Evolutionary conservation across 2,888 invertebrate species (phyloP), one percentile per base, ranked within the genome.

Genomic region (Papilio elwesi): DNA sequence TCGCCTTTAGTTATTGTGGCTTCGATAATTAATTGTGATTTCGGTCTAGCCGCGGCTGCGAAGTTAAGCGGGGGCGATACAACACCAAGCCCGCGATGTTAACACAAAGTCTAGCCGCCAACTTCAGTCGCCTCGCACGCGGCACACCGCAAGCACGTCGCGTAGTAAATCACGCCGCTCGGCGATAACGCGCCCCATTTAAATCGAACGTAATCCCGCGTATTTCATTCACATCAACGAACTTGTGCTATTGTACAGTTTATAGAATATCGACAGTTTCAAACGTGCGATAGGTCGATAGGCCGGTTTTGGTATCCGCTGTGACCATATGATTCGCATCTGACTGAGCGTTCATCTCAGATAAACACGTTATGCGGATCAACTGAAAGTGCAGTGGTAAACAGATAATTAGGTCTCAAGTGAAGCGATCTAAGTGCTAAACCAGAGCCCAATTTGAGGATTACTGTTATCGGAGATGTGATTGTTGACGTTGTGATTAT

Each of bases 21-120:
- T 89, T 87, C 84, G 87, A 88, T 91, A 91, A 89, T 86, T 88
- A 87, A 90, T 89, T 87, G 85, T 85, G 90, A 88, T 91, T 90
- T 85, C 71, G 78, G 79, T 75, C 75, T 80, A 78, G 78, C 74
- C 75, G 78, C 75, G 75, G 64, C 63, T 68, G 74, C 73, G 68
- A 72, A 63, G 57, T 49, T 16, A 48, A 64, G 68, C 72, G 69
- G 73, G 68, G 72, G 68, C 71, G 71, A 15, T 49, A 49, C 72
- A n/a, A 68, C 55, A 67, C 59, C 16, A 26, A 57, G 66, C 26
- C 38, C 26, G 48, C 57, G 69, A 48, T 13, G 52, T 11, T 47
- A 9, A 16, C 71, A 11, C 26, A 26, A 26, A 26, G 26, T 43
- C 7, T 0, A 43, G 43, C 6, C 4, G 43, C 43, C 43, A 9